Evolutionary conservation across 1,140 invertebrate genomes (phyloP).

Genomic region (Eupeodes corollae): DNA sequence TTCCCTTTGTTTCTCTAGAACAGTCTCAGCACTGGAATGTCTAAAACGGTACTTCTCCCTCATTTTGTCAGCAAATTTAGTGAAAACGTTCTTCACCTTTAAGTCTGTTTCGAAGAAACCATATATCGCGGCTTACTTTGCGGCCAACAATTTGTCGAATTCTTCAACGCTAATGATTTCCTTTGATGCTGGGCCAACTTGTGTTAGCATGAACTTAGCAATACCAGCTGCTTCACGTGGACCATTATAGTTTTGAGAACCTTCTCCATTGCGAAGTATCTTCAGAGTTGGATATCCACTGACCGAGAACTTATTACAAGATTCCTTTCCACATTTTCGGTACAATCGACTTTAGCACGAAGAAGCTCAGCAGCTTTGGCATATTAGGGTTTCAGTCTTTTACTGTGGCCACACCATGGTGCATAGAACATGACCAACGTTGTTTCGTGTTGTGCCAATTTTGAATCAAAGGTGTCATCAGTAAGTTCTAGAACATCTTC

Average conservation of each 20-base stretch:
- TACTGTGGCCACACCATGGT: slow-evolving; percentile 97
- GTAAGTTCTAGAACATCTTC: slow-evolving; percentile 74
- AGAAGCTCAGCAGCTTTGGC: slow-evolving; percentile 83
- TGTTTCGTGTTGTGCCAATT: slow-evolving; percentile 70
- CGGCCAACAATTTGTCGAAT: slow-evolving; percentile 57
- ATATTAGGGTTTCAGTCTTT: slow-evolving; percentile 92
- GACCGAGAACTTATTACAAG: slow-evolving; percentile 82
- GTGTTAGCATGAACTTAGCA: slow-evolving; percentile 89
- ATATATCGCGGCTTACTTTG: slow-evolving; percentile 70
- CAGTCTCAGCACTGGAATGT: slow-evolving; percentile 57
- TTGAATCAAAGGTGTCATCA: slow-evolving; percentile 70
- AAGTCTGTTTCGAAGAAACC: slow-evolving; percentile 77
- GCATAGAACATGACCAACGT: slow-evolving; percentile 97
- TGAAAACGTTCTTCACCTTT: slow-evolving; percentile 67
- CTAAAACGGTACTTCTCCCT: slow-evolving; percentile 83
- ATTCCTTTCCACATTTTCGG: slow-evolving; percentile 83
- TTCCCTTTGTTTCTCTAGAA: slow-evolving; percentile 65
- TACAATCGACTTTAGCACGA: slow-evolving; percentile 92
- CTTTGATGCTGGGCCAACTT: slow-evolving; percentile 92
- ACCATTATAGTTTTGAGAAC: slow-evolving; percentile 88
- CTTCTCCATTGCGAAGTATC: slow-evolving; percentile 85
- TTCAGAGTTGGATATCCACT: slow-evolving; percentile 96
- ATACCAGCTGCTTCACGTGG: slow-evolving; percentile 91
- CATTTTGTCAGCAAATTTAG: slow-evolving; percentile 82
- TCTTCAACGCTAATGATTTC: slow-evolving; percentile 58